Percentiles rank a stretch among this genome's conserved stretches.
Conservation (phyloP, 2,888 invertebrate species). For the Oscheius sp. region DNA sequence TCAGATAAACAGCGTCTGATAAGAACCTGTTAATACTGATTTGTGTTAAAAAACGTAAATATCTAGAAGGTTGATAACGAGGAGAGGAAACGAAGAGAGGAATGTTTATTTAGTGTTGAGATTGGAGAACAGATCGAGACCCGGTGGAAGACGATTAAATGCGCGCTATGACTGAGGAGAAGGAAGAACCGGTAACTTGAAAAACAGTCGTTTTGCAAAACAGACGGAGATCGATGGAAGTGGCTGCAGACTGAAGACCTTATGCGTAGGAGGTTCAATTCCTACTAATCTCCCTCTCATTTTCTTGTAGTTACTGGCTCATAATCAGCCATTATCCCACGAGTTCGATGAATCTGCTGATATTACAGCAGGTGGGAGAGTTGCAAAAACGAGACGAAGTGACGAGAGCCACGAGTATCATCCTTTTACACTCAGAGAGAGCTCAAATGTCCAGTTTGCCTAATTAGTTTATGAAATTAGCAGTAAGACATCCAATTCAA, state of each 20-base stretch:
- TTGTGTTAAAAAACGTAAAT: neutral
- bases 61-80: neutral
- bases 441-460: slow-evolving; percentile 9
- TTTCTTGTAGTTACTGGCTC: too few relatives aligned
- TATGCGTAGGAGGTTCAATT: too few relatives aligned
- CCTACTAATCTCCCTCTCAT: too few relatives aligned
- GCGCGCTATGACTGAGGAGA: neutral
- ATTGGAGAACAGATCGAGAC: slow-evolving; percentile 7
- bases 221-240: too few relatives aligned
- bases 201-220: too few relatives aligned
- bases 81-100: neutral
- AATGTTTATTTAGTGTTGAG: slow-evolving; percentile 18
- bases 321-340: too few relatives aligned
- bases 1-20: too few relatives aligned
- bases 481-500: neutral
- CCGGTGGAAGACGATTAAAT: slow-evolving; percentile 2
- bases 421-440: slow-evolving; percentile 1
- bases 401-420: neutral
- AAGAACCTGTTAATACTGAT: too few relatives aligned
- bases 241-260: too few relatives aligned
- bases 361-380: too few relatives aligned
- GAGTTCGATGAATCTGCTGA: too few relatives aligned
- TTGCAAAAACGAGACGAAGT: neutral
- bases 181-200: too few relatives aligned
- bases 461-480: slow-evolving; percentile 6